Percentiles rank a stretch among this genome's conserved stretches.
phyloP scores from a whole-genome alignment of 2,888 invertebrate species.

The Agriopis leucophaearia region DNA sequence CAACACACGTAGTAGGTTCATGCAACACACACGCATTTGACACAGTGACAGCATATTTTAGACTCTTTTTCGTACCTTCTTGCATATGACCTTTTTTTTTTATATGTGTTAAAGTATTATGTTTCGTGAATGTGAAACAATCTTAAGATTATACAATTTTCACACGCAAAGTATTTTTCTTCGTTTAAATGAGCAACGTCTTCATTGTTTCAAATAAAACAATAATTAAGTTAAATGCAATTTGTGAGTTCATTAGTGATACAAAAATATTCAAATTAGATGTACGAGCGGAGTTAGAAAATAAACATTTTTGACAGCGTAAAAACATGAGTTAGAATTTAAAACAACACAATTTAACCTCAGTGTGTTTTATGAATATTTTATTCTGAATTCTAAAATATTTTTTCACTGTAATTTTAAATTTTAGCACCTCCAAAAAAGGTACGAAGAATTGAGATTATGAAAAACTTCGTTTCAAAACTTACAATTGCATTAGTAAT shows the following conservation, averaged over 20 bases:
- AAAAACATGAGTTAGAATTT: slow-evolving; percentile 30
- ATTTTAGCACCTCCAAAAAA: background rate
- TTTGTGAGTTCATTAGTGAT: slow-evolving; percentile 49
- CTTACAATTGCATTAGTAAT: background rate
- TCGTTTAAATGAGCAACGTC: slow-evolving; percentile 68
- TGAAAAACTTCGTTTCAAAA: background rate
- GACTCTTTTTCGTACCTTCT: no score
- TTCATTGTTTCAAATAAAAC: slow-evolving; percentile 69
- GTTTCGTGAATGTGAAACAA: slow-evolving; percentile 9
- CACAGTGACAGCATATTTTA: no score
- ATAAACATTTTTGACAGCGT: slow-evolving; percentile 39
- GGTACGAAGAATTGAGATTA: background rate
- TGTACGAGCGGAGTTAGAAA: slow-evolving; percentile 31
- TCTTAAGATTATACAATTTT: slow-evolving; percentile 60
- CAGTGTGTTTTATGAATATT: slow-evolving; percentile 19
- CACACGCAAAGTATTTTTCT: slow-evolving; percentile 71
- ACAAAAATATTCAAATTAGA: slow-evolving; percentile 49
- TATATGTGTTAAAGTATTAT: no score
- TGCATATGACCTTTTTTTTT: no score
- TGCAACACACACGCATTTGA: no score
- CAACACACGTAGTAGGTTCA: no score
- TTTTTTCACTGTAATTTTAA: background rate
- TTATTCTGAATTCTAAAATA: slow-evolving; percentile 7
- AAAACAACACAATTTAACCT: slow-evolving; percentile 26
- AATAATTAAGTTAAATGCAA: slow-evolving; percentile 52